Evolutionary conservation across 2,113 vertebrate genomes (phyloP).

Genomic region (Oncorhynchus keta): DNA sequence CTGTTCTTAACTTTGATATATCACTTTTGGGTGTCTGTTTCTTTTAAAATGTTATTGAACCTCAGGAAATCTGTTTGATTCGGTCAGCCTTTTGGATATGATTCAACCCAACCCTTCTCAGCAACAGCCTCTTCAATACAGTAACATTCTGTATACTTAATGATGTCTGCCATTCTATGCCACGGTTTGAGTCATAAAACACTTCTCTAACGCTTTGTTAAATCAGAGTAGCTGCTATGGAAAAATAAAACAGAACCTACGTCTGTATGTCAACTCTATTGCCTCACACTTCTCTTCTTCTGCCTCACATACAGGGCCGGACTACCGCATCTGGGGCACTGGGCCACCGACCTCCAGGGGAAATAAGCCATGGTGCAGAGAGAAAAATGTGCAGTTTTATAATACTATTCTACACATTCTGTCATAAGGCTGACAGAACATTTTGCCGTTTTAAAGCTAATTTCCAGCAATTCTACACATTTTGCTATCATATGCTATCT

Average conservation of each 20-base stretch:
- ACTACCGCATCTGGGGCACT: constrained; percentile 12
- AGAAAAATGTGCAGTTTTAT: no score
- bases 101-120: constrained; percentile 17
- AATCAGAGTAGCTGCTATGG: constrained; percentile 37
- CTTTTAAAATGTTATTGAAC: no score
- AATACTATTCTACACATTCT: no score
- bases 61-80: constrained; percentile 16
- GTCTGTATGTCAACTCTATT: background rate
- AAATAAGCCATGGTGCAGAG: no score
- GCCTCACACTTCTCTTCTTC: background rate
- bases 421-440: no score
- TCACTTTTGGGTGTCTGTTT: constrained; percentile 3
- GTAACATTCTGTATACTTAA: constrained; percentile 25
- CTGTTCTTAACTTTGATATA: background rate
- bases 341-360: background rate
- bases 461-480: no score
- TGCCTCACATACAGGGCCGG: background rate
- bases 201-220: constrained; percentile 26
- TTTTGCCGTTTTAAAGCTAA: no score
- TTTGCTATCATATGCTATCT: background rate
- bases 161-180: constrained; percentile 33
- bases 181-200: constrained; percentile 13
- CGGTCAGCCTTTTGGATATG: constrained; percentile 18
- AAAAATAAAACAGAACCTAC: constrained; percentile 43
- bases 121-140: constrained; percentile 20